phyloP scores from a whole-genome alignment of 2,113 vertebrate species.

The Pongo pygmaeus region DNA sequence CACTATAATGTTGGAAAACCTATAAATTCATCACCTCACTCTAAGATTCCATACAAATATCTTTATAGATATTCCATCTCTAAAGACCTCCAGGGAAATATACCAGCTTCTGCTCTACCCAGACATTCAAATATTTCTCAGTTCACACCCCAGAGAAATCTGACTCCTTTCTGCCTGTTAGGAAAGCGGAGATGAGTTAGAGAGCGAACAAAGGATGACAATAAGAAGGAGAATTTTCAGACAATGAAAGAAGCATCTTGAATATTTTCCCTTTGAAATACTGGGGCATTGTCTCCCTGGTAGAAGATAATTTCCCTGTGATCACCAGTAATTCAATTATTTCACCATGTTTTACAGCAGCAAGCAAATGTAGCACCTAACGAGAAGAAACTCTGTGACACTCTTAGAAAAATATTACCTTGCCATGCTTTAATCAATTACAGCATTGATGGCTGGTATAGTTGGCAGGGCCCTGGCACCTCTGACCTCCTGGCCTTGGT shows the following conservation, averaged over 20 bases:
- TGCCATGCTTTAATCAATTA: conserved; percentile 82
- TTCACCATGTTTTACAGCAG: conserved; percentile 71
- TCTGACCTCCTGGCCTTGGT: conserved; percentile 60
- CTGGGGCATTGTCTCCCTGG: not conserved
- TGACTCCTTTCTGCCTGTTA: not conserved
- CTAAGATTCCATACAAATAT: not conserved
- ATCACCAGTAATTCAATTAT: conserved; percentile 79
- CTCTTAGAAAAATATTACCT: conserved; percentile 71
- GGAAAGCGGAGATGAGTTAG: not conserved
- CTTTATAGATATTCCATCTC: not conserved
- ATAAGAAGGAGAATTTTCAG: not conserved
- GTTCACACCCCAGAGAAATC: not conserved
- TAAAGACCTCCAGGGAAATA: not conserved
- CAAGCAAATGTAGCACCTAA: conserved; percentile 70
- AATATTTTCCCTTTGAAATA: conserved; percentile 54
- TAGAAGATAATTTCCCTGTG: conserved; percentile 58
- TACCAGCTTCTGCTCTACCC: not conserved
- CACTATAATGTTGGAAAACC: not conserved
- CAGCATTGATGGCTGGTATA: conserved; percentile 39
- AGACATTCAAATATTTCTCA: not conserved
- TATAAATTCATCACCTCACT: not conserved
- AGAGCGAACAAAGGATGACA: not conserved
- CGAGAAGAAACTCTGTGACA: conserved; percentile 66
- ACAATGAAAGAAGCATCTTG: not conserved
- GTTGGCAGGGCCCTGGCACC: conserved; percentile 61